A percentile compares a stretch with the other conserved stretches of the same genome.
phyloP scores from a whole-genome alignment of 2,113 vertebrate genomes.

The Pteruthius melanotis region DNA sequence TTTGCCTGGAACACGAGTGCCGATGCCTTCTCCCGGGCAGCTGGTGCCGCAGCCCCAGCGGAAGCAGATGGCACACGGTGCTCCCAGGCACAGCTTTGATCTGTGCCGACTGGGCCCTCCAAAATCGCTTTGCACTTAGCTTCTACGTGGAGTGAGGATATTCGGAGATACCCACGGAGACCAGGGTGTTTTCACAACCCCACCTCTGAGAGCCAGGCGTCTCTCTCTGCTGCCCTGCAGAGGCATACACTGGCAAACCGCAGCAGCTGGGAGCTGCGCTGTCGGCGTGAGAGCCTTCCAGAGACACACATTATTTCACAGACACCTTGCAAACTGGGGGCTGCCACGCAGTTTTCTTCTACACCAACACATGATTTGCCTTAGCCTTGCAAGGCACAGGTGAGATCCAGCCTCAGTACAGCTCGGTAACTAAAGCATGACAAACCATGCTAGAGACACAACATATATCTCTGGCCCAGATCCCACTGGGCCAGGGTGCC shows the following conservation, averaged over 20 bases:
- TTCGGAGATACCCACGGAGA: background rate
- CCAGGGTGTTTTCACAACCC: background rate
- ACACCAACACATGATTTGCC: background rate
- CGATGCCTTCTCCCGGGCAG: background rate
- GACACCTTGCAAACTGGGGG: background rate
- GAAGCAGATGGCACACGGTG: background rate
- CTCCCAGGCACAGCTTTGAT: background rate
- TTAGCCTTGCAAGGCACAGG: background rate
- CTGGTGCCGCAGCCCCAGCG: rapidly evolving
- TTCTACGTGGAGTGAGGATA: rapidly evolving
- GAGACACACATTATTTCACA: background rate
- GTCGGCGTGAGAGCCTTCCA: background rate
- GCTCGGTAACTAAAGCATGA: background rate
- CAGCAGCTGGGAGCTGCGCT: rapidly evolving
- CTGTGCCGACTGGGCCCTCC: background rate
- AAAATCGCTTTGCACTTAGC: background rate
- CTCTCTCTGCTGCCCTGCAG: background rate
- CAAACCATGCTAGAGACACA: background rate
- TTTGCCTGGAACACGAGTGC: background rate
- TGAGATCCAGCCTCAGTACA: background rate
- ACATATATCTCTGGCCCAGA: background rate
- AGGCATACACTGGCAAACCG: rapidly evolving
- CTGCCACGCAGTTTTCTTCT: background rate
- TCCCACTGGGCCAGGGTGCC: background rate
- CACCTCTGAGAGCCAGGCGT: background rate